These are phyloP conservation scores for Babylonia areolata DNA, from an alignment of 1,140 invertebrate genomes.

Conservation along the genomic window DNA sequence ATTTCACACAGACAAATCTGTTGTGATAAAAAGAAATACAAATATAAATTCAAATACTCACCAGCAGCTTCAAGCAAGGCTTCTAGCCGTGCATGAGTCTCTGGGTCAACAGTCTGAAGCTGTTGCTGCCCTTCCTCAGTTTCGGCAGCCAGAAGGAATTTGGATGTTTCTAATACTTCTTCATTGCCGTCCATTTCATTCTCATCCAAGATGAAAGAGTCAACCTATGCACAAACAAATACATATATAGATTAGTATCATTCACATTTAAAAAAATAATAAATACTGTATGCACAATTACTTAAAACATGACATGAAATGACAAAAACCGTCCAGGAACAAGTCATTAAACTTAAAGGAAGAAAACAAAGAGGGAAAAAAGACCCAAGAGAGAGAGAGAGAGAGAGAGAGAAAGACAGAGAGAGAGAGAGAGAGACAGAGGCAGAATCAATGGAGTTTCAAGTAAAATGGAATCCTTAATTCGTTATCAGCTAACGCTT, in stretches of 20 bases:
- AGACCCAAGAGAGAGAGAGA: too few relatives aligned
- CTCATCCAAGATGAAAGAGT: slow-evolving; percentile 77
- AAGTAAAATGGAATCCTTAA: too few relatives aligned
- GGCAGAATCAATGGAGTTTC: neutral
- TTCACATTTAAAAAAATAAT: too few relatives aligned
- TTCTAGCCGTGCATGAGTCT: slow-evolving; percentile 91
- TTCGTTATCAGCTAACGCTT: too few relatives aligned
- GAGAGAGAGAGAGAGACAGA: neutral
- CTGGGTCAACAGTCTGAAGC: slow-evolving; percentile 84
- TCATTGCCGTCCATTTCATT: slow-evolving; percentile 81
- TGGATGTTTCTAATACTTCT: slow-evolving; percentile 83
- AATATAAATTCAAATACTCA: slow-evolving; percentile 63
- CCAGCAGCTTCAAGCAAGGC: slow-evolving; percentile 92
- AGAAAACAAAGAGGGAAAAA: too few relatives aligned
- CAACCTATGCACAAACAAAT: slow-evolving; percentile 76
- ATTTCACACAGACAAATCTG: too few relatives aligned
- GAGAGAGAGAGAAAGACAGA: neutral
- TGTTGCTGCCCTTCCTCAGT: slow-evolving; percentile 80
- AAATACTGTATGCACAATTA: too few relatives aligned
- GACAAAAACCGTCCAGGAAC: too few relatives aligned
- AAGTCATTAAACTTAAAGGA: too few relatives aligned
- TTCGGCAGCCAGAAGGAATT: slow-evolving; percentile 85
- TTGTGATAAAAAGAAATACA: too few relatives aligned
- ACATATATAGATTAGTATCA: neutral
- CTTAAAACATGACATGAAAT: too few relatives aligned